Conservation (phyloP, 2,113 vertebrate species). For the Macquaria ambigua region DNA sequence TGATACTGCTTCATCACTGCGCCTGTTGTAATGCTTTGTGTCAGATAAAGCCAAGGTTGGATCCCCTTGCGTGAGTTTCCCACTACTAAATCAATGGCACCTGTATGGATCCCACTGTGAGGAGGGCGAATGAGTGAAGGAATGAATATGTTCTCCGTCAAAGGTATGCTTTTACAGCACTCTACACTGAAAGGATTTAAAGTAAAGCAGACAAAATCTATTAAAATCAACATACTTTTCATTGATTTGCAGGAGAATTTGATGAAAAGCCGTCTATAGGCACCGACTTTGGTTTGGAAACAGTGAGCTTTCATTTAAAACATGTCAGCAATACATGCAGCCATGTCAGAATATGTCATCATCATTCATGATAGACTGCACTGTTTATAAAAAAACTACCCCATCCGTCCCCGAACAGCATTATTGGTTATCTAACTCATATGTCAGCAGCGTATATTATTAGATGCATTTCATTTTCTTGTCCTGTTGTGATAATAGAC, state of each 20-base stretch:
- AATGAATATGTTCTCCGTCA: constrained; percentile 1
- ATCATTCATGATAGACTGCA: constrained; percentile 8
- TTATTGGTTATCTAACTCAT: constrained; percentile 38
- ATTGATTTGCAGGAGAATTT: background rate
- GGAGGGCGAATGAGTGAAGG: constrained; percentile 8
- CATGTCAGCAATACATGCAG: constrained; percentile 28
- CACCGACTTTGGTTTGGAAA: background rate
- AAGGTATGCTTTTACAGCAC: background rate
- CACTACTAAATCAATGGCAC: constrained; percentile 14
- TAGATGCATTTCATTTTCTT: constrained; percentile 22
- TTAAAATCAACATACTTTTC: background rate
- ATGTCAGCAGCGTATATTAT: constrained; percentile 33
- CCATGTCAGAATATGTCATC: constrained; percentile 19
- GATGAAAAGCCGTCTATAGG: background rate
- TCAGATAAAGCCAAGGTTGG: constrained; percentile 24
- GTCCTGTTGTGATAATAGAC: constrained; percentile 43
- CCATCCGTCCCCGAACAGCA: background rate
- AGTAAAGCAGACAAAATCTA: background rate
- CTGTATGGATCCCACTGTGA: constrained; percentile 6
- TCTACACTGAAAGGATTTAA: background rate
- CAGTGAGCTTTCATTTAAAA: constrained; percentile 17
- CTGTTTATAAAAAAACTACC: background rate
- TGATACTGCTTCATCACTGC: background rate
- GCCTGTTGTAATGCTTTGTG: constrained; percentile 14
- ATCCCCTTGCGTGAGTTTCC: constrained; percentile 10